Conservation (phyloP, 2,113 vertebrate genomes). For the Pteruthius melanotis region DNA sequence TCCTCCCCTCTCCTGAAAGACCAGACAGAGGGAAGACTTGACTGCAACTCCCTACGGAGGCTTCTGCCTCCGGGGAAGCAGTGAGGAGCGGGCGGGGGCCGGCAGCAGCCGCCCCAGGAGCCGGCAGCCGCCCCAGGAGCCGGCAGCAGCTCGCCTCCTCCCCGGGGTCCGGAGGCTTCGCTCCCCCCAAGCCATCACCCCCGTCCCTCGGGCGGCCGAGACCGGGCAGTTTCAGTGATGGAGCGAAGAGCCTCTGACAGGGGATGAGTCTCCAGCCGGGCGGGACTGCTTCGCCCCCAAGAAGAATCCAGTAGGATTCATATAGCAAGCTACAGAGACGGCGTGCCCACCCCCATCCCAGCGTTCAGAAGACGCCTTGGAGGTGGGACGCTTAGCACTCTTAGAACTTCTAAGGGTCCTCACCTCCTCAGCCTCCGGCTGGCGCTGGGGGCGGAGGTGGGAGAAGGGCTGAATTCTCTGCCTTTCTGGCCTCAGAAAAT, state of each 20-base stretch:
- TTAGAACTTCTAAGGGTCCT: not conserved
- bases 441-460: rapidly evolving
- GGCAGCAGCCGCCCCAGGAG: not conserved
- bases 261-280: not conserved
- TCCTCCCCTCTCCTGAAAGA: not conserved
- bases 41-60: not conserved
- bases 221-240: not conserved
- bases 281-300: rapidly evolving
- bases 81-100: not conserved
- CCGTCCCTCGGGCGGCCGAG: not conserved
- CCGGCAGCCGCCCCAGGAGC: not conserved
- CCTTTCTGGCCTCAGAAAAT: not conserved
- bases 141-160: not conserved
- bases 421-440: not conserved
- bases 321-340: not conserved
- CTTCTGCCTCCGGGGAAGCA: not conserved
- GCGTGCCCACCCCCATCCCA: not conserved
- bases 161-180: not conserved
- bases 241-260: not conserved
- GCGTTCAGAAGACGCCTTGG: not conserved
- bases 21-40: not conserved
- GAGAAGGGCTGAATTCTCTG: not conserved
- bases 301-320: not conserved
- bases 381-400: not conserved
- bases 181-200: not conserved